Percentiles rank a stretch among this genome's conserved stretches.
Conservation (phyloP, 2,113 vertebrate species). For the Leucopsar rothschildi region DNA sequence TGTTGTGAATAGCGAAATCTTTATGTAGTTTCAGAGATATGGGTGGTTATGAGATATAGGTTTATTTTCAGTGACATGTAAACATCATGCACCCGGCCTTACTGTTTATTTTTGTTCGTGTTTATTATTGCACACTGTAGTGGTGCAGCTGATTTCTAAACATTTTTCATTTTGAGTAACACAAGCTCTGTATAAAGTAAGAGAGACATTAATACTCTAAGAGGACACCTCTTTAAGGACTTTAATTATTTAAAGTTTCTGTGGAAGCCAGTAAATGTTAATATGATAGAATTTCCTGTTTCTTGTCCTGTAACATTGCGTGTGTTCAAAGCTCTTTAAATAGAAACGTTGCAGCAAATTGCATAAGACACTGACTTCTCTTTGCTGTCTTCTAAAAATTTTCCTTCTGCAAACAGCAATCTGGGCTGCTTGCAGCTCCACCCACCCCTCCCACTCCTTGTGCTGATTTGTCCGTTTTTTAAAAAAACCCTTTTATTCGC, state of each 20-base stretch:
- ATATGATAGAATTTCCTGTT: background rate
- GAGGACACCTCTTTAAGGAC: background rate
- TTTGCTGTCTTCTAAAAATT: background rate
- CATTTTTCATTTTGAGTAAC: background rate
- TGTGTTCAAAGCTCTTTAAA: background rate
- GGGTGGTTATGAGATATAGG: background rate
- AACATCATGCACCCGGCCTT: background rate
- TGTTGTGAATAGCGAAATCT: background rate
- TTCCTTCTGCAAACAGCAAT: background rate
- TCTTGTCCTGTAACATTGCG: background rate
- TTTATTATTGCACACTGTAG: background rate
- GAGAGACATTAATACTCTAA: background rate
- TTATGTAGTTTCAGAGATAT: background rate
- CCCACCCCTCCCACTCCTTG: rapidly evolving
- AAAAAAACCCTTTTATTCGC: background rate
- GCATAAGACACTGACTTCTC: background rate
- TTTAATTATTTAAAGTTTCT: background rate
- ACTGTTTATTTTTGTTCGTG: background rate
- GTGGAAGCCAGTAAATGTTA: background rate
- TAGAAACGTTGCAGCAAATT: background rate
- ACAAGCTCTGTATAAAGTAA: background rate
- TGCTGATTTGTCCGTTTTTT: background rate
- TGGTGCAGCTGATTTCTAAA: background rate
- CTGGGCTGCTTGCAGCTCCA: background rate
- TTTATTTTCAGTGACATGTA: background rate